Conservation (phyloP, 2,888 invertebrate species). For the Drosophila emarginata region DNA sequence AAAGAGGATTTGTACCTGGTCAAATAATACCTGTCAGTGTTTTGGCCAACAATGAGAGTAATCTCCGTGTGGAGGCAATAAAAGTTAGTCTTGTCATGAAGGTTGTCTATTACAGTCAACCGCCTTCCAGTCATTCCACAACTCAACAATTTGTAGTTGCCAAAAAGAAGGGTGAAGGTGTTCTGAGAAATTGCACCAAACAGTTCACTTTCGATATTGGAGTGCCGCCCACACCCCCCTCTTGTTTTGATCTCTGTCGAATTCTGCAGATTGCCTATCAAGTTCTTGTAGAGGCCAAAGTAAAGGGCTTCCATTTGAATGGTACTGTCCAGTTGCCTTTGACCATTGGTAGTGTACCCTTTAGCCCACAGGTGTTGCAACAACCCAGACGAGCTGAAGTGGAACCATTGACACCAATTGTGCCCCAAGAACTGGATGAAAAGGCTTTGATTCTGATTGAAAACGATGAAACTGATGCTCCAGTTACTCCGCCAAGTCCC, state of each 20-base stretch:
- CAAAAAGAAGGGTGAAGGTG: conserved; percentile 59
- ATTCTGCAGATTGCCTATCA: conserved; percentile 78
- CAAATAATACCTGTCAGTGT: conserved; percentile 78
- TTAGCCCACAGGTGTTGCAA: conserved; percentile 40
- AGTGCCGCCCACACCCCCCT: conserved; percentile 80
- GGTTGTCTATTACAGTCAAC: conserved; percentile 65
- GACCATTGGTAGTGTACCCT: conserved; percentile 80
- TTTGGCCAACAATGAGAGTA: conserved; percentile 85
- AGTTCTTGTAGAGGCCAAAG: conserved; percentile 72
- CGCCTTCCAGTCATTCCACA: conserved; percentile 47
- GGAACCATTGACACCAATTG: conserved; percentile 16
- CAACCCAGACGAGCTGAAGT: conserved; percentile 30
- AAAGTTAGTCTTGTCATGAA: conserved; percentile 69
- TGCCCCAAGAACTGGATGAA: conserved; percentile 51
- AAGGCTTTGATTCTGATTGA: conserved; percentile 52
- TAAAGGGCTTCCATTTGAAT: conserved; percentile 69
- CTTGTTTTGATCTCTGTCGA: conserved; percentile 74
- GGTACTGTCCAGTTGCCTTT: conserved; percentile 70
- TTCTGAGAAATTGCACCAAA: conserved; percentile 60
- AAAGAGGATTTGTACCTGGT: conserved; percentile 80
- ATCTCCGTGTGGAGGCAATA: conserved; percentile 81
- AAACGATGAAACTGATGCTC: not conserved
- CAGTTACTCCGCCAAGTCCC: conserved; percentile 35
- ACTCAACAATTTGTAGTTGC: conserved; percentile 67
- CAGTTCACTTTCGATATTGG: conserved; percentile 64